phyloP scores from a whole-genome alignment of 2,797 vertebrate genomes.

The Rhinella marina region DNA sequence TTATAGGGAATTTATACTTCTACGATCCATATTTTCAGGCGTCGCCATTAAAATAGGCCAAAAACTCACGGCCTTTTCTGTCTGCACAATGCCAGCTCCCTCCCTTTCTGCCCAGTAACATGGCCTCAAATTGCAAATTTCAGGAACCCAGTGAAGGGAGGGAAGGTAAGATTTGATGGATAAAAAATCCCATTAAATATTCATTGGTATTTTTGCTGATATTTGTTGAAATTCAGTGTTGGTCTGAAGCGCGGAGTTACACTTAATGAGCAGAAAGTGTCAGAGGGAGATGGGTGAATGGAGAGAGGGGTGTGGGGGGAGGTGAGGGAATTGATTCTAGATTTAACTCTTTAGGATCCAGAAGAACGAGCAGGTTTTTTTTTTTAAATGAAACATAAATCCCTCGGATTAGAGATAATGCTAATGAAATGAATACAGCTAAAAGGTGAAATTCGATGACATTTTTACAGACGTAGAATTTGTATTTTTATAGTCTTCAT shows the following conservation, averaged over 20 bases:
- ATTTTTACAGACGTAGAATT: neutral
- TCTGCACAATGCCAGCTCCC: neutral
- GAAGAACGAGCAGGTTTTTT: neutral
- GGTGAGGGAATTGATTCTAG: constrained; percentile 44
- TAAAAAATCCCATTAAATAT: constrained; percentile 62
- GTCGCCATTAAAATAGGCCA: neutral
- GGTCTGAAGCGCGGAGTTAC: constrained; percentile 47
- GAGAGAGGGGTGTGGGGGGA: constrained; percentile 40
- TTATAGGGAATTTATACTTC: neutral
- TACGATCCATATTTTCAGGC: neutral
- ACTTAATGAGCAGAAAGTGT: constrained; percentile 60
- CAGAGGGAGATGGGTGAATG: constrained; percentile 50
- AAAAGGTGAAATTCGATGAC: constrained; percentile 1
- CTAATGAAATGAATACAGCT: neutral
- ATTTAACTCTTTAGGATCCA: constrained; percentile 42
- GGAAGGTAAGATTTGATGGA: constrained; percentile 56
- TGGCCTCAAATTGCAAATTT: constrained; percentile 57
- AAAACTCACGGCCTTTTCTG: neutral
- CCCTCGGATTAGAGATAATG: constrained; percentile 13
- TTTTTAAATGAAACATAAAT: constrained; percentile 5
- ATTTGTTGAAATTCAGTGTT: constrained; percentile 63
- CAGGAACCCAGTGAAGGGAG: constrained; percentile 44
- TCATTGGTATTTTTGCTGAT: constrained; percentile 61
- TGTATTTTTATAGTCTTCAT: neutral
- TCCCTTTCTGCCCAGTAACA: constrained; percentile 47